These are phyloP conservation scores for Synergus itoensis DNA, from an alignment of 2,888 invertebrate species.

Conservation along the genomic window DNA sequence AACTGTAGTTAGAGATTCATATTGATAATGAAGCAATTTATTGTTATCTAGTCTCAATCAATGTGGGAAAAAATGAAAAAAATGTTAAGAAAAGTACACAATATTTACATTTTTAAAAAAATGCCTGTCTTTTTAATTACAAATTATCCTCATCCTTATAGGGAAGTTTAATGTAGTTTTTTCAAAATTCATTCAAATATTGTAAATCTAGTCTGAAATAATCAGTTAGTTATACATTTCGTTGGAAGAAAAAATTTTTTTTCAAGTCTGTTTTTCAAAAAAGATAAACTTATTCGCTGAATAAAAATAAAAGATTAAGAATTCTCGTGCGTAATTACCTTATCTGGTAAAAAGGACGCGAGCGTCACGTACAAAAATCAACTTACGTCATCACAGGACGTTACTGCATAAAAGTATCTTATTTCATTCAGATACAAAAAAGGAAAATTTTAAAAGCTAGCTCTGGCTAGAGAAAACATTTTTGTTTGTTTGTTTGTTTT, in stretches of 20 bases:
- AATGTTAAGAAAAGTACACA: background rate
- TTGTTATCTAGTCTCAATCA: background rate
- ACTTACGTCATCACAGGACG: conserved; percentile 22
- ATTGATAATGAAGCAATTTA: background rate
- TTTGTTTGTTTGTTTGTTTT: no score
- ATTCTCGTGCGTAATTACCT: conserved; percentile 9
- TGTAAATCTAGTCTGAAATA: no score
- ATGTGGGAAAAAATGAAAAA: background rate
- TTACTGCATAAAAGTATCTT: background rate
- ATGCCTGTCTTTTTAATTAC: background rate
- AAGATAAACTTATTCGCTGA: conserved; percentile 2
- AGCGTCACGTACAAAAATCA: background rate
- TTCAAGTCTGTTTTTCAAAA: background rate
- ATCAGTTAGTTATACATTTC: no score
- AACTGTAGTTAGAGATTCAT: background rate
- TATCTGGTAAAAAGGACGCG: conserved; percentile 17
- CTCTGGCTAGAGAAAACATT: no score
- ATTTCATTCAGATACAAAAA: no score
- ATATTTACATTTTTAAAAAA: conserved; percentile 9
- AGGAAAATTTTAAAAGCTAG: no score
- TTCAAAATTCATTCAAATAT: no score
- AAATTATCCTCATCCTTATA: background rate
- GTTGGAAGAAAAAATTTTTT: background rate
- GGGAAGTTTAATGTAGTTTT: no score
- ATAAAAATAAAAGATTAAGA: background rate